Conservation (phyloP, 2,113 vertebrate genomes). For the Limanda limanda region DNA sequence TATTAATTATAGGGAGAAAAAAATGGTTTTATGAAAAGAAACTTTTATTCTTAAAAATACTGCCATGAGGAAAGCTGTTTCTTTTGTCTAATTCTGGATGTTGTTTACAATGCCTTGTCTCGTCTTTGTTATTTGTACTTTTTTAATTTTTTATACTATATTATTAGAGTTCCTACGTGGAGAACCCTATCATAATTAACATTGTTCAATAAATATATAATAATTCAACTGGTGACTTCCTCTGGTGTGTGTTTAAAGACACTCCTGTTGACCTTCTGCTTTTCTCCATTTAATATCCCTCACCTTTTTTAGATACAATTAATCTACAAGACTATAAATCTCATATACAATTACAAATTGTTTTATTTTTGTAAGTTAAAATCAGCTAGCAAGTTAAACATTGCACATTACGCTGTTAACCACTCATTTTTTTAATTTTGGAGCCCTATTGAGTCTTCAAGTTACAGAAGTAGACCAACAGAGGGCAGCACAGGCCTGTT, state of each 20-base stretch:
- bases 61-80: conserved; percentile 59
- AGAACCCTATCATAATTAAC: conserved; percentile 76
- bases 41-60: conserved; percentile 61
- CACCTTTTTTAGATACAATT: background rate
- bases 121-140: conserved; percentile 83
- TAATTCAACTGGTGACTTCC: conserved; percentile 41
- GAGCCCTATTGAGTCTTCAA: background rate
- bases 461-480: conserved; percentile 51
- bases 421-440: background rate
- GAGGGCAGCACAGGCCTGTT: conserved; percentile 66
- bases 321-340: too few species aligned
- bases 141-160: conserved; percentile 85
- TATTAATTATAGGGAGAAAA: conserved; percentile 53
- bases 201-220: conserved; percentile 81
- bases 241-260: background rate
- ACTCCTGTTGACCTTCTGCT: background rate
- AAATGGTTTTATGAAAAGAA: conserved; percentile 51
- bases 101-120: conserved; percentile 78
- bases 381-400: too few species aligned
- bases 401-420: background rate
- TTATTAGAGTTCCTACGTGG: conserved; percentile 78
- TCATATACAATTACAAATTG: too few species aligned
- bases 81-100: conserved; percentile 72
- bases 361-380: too few species aligned
- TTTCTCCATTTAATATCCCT: background rate